Evolutionary conservation across 92 coral and sea anemone species (phyloP), one percentile per base, ranked within the genome.

Genomic region (Epizoanthus rinbou): DNA sequence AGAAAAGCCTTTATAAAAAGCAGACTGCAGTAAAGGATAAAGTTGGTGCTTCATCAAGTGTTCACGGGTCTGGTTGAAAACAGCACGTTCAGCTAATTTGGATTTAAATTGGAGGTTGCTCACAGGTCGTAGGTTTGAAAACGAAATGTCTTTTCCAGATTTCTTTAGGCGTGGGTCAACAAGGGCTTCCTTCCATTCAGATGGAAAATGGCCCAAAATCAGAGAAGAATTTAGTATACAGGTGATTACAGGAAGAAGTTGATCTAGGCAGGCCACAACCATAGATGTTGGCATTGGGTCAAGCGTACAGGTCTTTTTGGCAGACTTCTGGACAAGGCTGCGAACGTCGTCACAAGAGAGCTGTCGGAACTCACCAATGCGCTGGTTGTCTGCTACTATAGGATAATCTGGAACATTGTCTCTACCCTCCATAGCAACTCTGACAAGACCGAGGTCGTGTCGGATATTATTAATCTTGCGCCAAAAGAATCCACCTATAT

Each of bases 261-360:
- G 87, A 21, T 87, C 84, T n/a, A 87, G 79, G 75, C 90, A 74
- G 84, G 59, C 69, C 39, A 67, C 84, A 24, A 82, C 67, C 59
- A 87, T 25, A 74, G 90, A 74, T 15, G 87, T 87, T 31, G 80
- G 87, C 54, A 75, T 87, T 5, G 91, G 87, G 47, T 87, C 86
- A 28, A 86, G 81, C 31, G 31, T 28, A 28, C 31, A 28, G 31
- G 31, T 28, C 31, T 28, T 28, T 28, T 28, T 28, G 31, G 31
- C 31, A 28, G 31, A 28, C 31, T 28, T 28, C 31, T 28, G 31
- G 31, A 28, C 31, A 28, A 28, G 31, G 31, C 31, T 28, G 31
- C 31, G 31, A 2, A 81, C 86, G 14, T 81, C 90, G 11, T 74
- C 79, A 39, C 37, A 39, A 43, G 58, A 39, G 22, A 73, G 59